These are phyloP conservation scores for Ganaspis sp. DNA, from an alignment of 1,140 invertebrate species.

Conservation along the genomic window DNA sequence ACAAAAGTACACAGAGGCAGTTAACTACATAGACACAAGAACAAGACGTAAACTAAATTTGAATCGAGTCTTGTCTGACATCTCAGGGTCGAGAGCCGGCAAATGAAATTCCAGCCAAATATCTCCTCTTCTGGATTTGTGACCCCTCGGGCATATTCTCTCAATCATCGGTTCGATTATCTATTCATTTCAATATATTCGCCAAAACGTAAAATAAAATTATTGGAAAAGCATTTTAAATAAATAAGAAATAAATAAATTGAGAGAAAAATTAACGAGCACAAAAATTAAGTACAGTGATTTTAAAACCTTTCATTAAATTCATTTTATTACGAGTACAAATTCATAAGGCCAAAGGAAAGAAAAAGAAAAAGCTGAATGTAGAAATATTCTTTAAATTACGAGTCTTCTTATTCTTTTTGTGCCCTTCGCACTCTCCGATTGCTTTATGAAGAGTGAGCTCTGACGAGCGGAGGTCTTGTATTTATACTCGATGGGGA, in stretches of 20 bases:
- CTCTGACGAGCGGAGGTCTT: no score
- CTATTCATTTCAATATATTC: neutral
- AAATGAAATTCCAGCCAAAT: slow-evolving; percentile 16
- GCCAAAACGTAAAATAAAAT: neutral
- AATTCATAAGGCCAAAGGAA: no score
- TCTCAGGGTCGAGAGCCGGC: neutral
- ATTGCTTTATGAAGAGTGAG: no score
- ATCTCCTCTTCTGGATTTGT: slow-evolving; percentile 11
- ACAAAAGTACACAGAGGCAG: neutral
- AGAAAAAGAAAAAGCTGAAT: no score
- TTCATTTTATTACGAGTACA: no score
- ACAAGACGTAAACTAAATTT: slow-evolving; percentile 20
- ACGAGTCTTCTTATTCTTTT: no score
- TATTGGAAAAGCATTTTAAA: neutral
- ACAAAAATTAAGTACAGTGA: no score
- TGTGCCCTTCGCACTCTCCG: no score
- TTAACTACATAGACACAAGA: slow-evolving; percentile 6
- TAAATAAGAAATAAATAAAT: neutral
- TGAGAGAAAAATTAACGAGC: no score
- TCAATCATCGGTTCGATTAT: slow-evolving; percentile 8
- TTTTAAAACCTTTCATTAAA: no score
- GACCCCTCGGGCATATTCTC: neutral
- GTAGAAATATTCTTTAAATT: no score
- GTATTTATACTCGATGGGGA: no score
- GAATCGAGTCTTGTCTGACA: slow-evolving; percentile 15